A percentile compares a stretch with the other conserved stretches of the same genome.
Conservation (phyloP, 1,140 invertebrate species). For the Drosophila tsacasi region DNA sequence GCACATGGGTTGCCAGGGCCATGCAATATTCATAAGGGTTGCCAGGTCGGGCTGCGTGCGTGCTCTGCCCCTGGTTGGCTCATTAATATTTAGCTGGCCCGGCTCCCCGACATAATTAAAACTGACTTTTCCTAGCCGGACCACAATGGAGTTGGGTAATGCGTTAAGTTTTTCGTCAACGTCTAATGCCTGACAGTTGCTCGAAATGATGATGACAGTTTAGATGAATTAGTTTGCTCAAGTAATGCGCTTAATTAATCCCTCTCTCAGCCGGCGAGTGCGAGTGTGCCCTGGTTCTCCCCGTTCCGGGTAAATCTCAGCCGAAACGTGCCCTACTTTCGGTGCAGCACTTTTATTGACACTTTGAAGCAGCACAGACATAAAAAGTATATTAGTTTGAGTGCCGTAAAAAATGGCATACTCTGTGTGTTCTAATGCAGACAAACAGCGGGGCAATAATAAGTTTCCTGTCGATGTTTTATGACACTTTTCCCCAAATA, state of each 20-base stretch:
- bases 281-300: neutral
- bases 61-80: slow-evolving; percentile 43
- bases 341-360: slow-evolving; percentile 58
- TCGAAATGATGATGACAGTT: slow-evolving; percentile 82
- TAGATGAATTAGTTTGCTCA: slow-evolving; percentile 80
- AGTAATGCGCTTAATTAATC: slow-evolving; percentile 78
- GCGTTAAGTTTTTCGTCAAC: slow-evolving; percentile 79
- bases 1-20: slow-evolving; percentile 47
- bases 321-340: slow-evolving; percentile 41
- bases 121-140: slow-evolving; percentile 65
- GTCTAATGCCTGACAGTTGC: slow-evolving; percentile 80
- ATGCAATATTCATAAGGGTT: slow-evolving; percentile 80
- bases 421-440: slow-evolving; percentile 1
- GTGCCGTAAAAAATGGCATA: slow-evolving; percentile 41
- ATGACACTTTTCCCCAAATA: slow-evolving; percentile 38
- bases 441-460: slow-evolving; percentile 34
- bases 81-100: slow-evolving; percentile 71
- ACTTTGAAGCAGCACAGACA: slow-evolving; percentile 54
- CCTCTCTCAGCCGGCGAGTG: slow-evolving; percentile 25
- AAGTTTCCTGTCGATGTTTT: slow-evolving; percentile 41
- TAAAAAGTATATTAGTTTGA: slow-evolving; percentile 68
- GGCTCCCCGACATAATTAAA: slow-evolving; percentile 72
- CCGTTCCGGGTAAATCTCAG: slow-evolving; percentile 45
- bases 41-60: slow-evolving; percentile 43
- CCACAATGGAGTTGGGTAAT: slow-evolving; percentile 65